phyloP scores from a whole-genome alignment of 2,113 vertebrate species.

The Sander vitreus region DNA sequence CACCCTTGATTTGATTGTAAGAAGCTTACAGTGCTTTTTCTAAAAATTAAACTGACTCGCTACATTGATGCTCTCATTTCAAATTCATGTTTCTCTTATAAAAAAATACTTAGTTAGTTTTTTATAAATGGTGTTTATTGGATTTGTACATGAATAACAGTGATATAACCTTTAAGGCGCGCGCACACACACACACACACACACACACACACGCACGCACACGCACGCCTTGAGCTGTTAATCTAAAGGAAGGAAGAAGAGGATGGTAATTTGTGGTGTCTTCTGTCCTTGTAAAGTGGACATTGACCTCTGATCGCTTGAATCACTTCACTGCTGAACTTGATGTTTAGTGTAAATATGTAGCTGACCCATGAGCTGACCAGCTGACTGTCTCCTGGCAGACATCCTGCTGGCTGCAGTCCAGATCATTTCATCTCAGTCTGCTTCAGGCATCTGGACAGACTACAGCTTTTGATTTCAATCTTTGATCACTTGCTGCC shows the following conservation, averaged over 20 bases:
- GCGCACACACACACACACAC: too few relatives aligned
- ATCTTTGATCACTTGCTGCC: constrained; percentile 56
- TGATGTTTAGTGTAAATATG: background rate
- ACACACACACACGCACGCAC: too few relatives aligned
- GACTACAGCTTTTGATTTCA: constrained; percentile 57
- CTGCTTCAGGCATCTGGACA: constrained; percentile 25
- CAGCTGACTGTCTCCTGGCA: background rate
- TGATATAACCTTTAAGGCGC: background rate
- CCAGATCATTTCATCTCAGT: constrained; percentile 16
- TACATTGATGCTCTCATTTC: background rate
- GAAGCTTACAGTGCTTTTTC: too few relatives aligned
- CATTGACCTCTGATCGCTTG: constrained; percentile 41
- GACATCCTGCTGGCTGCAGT: constrained; percentile 24
- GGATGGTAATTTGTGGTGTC: background rate
- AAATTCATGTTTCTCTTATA: background rate
- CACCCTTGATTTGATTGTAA: background rate
- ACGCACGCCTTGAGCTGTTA: too few relatives aligned
- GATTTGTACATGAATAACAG: background rate
- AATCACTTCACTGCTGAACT: constrained; percentile 1
- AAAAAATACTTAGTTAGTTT: background rate
- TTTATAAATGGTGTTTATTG: background rate
- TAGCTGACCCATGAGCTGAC: background rate
- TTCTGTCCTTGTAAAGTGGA: background rate
- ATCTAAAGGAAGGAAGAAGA: too few relatives aligned
- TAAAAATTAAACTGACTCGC: background rate